Base-by-base conservation (phyloP, 2,113 vertebrate genomes). In the Cebidichthys violaceus region DNA sequence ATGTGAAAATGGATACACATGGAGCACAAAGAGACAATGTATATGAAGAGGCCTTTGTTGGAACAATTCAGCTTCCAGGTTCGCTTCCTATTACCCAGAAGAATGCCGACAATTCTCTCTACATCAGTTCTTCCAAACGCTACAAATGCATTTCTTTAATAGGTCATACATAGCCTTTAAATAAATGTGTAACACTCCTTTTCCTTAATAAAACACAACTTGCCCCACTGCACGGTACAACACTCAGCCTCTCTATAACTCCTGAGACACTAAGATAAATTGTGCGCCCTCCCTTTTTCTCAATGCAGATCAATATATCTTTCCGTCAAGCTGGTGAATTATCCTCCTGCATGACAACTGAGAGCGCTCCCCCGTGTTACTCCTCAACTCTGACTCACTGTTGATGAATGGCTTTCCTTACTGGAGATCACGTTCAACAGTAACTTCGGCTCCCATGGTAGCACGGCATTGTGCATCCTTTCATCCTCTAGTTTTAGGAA, bases 281-380 rank as follows among this genome's bases (percentile, higher is more conserved):
- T 2, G 64, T 47, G 24, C 24, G 57, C 69, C 24, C 66, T 20
- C 8, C 14, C 50, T 81, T 75, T 85, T 81, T 55, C 71, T 79
- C 35, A 37, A 71, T 39, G 75, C 77, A 33, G 80, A 89, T 84
- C 77, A 79, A 79, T 82, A 75, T 0, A 87, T 70, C 68, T 77
- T 77, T 60, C 60, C 45, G 20, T 81, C 54, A 62, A 73, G 50
- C 37, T 62, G 57, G 43, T 47, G 64, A 84, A 84, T 81, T 62
- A 65, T 64, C 67, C 62, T 73, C 55, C 81, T 75, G 70, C 68
- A 57, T 83, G 87, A 87, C 77, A 77, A 62, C 81, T 24, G 41
- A 68, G 55, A 35, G 20, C n/a, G 39, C 57, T 64, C 50, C 64
- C 67, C 24, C 57, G 43, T 31, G 45, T 74, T 82, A 24, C 64